Evolutionary conservation across 2,113 vertebrate species (phyloP).

Genomic region (Plectropomus leopardus): DNA sequence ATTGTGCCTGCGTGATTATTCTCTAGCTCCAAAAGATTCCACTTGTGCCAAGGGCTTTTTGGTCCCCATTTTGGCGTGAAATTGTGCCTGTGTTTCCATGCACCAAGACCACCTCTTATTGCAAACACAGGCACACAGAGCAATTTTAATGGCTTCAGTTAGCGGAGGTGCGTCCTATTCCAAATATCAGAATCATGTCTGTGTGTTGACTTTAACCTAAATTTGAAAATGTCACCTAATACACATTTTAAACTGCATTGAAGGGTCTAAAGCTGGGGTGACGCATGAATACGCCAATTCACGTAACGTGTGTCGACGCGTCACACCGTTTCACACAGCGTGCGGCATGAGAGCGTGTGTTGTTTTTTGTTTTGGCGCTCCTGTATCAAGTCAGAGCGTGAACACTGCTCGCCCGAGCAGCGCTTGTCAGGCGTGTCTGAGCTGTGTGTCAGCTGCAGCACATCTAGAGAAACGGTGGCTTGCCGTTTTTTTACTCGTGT

Average conservation of each 20-base stretch:
- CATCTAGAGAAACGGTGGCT: no score
- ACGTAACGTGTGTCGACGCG: no score
- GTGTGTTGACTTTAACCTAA: constrained; percentile 16
- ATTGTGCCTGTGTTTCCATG: constrained; percentile 53
- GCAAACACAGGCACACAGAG: constrained; percentile 32
- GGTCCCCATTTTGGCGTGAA: constrained; percentile 40
- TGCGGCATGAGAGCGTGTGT: no score
- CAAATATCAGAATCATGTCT: constrained; percentile 29
- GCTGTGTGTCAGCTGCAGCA: no score
- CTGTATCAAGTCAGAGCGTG: no score
- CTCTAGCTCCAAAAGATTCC: constrained; percentile 38
- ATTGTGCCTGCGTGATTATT: constrained; percentile 31
- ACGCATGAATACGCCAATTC: no score
- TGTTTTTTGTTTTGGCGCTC: no score
- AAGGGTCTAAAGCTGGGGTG: neutral
- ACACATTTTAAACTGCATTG: constrained; percentile 17
- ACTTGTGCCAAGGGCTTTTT: constrained; percentile 42
- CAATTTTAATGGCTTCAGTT: constrained; percentile 26
- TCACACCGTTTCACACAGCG: no score
- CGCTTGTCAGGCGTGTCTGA: no score
- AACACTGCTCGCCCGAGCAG: no score
- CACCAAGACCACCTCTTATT: constrained; percentile 13
- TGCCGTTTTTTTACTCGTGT: no score
- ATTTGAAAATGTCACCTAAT: constrained; percentile 3
- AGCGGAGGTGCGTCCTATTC: constrained; percentile 18